Evolutionary conservation across 2,113 vertebrate genomes (phyloP).

Genomic region (Ictalurus furcatus): DNA sequence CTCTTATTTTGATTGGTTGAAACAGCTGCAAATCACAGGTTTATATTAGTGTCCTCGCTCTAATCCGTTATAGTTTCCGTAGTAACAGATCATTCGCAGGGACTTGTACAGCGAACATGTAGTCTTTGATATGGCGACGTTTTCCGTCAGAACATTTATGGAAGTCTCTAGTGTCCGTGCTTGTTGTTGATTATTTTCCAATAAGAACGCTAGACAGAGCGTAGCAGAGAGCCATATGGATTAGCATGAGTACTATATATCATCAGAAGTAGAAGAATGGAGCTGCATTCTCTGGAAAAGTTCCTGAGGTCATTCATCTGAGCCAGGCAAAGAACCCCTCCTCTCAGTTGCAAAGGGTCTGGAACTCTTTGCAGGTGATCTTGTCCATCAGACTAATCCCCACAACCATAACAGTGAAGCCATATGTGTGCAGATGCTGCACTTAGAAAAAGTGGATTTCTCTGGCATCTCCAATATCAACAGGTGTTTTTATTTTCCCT

Average conservation of each 20-base stretch:
- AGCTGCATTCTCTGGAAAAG: background rate
- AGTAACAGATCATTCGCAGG: background rate
- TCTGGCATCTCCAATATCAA: background rate
- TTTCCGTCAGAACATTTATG: background rate
- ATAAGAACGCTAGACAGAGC: background rate
- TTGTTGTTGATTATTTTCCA: background rate
- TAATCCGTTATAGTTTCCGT: background rate
- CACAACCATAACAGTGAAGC: background rate
- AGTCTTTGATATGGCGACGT: background rate
- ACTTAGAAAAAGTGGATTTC: background rate
- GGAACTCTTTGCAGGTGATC: background rate
- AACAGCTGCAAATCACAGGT: background rate
- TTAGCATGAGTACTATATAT: background rate
- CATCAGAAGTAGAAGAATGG: background rate
- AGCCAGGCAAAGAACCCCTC: background rate
- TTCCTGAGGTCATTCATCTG: background rate
- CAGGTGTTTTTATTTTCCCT: background rate
- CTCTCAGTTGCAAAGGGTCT: background rate
- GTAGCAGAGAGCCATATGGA: background rate
- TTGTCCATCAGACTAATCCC: background rate
- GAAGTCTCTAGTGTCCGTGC: background rate
- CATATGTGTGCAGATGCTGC: background rate
- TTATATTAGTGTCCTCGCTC: background rate
- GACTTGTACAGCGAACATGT: background rate
- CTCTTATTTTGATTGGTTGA: background rate